Conservation (phyloP, 2,113 vertebrate genomes). For the Lophochroa leadbeateri region DNA sequence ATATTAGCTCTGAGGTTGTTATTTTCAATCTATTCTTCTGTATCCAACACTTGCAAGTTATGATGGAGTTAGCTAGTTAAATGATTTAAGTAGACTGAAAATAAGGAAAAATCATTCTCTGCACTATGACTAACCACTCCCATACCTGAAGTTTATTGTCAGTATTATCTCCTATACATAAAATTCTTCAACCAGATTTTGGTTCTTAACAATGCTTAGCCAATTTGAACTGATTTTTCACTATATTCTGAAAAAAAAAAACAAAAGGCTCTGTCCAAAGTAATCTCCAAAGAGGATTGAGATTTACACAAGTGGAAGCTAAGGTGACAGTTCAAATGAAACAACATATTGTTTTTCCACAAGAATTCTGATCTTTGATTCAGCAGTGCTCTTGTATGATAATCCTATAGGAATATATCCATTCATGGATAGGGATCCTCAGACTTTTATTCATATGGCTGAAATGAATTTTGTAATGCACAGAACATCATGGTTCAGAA, state of each 20-base stretch:
- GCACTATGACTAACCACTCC: not conserved
- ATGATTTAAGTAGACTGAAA: not conserved
- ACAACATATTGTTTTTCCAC: slow-evolving; percentile 37
- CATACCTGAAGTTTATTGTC: not conserved
- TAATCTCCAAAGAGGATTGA: slow-evolving; percentile 5
- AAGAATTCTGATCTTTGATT: slow-evolving; percentile 27
- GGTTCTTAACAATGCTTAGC: not conserved
- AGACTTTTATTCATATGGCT: not conserved
- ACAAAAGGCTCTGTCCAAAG: not conserved
- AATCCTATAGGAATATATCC: not conserved
- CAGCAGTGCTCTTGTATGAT: not conserved
- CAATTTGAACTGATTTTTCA: slow-evolving; percentile 47
- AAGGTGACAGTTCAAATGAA: slow-evolving; percentile 33
- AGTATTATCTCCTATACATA: not conserved
- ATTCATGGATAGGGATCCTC: not conserved
- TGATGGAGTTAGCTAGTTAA: not conserved
- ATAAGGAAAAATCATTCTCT: not conserved
- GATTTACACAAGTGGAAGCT: slow-evolving; percentile 24
- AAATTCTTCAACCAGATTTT: not conserved
- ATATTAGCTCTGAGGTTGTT: not conserved
- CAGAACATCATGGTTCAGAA: not conserved
- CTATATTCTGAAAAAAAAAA: not conserved
- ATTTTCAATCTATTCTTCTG: not conserved
- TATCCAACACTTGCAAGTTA: not conserved
- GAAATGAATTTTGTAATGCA: not conserved